Conservation (phyloP, 2,888 invertebrate species). For the Melanchra persicariae region DNA sequence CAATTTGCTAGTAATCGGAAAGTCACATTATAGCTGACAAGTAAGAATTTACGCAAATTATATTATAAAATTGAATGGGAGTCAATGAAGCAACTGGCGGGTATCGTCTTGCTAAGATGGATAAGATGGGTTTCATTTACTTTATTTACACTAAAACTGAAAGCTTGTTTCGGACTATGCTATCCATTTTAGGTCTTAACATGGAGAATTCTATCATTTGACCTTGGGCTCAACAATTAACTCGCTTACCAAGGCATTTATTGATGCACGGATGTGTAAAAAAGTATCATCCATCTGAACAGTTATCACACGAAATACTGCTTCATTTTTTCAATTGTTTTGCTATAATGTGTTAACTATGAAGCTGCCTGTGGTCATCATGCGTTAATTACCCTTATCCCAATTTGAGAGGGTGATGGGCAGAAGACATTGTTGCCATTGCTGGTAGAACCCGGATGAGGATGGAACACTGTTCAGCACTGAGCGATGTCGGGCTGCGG, state of each 20-base stretch:
- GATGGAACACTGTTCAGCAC: too few relatives aligned
- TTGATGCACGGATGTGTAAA: not conserved
- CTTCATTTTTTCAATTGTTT: not conserved
- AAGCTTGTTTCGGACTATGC: not conserved
- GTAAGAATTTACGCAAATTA: slow-evolving; percentile 35
- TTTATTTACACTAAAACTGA: not conserved
- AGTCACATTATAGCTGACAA: slow-evolving; percentile 38
- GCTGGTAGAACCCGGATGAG: not conserved
- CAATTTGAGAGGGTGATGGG: not conserved
- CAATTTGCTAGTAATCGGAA: slow-evolving; percentile 40
- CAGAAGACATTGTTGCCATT: too few relatives aligned
- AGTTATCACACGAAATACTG: not conserved
- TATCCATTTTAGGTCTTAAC: not conserved
- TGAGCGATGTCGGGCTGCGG: too few relatives aligned
- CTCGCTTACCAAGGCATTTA: not conserved
- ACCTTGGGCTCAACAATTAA: not conserved
- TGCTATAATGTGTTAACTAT: not conserved
- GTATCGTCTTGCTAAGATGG: not conserved
- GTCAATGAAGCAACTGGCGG: slow-evolving; percentile 1
- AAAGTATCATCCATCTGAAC: not conserved
- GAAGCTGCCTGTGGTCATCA: not conserved
- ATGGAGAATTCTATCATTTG: not conserved
- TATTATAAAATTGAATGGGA: slow-evolving; percentile 22
- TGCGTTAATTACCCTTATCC: not conserved
- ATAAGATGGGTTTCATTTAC: not conserved